Conservation (phyloP, 2,113 vertebrate species). For the Podarcis cretensis region DNA sequence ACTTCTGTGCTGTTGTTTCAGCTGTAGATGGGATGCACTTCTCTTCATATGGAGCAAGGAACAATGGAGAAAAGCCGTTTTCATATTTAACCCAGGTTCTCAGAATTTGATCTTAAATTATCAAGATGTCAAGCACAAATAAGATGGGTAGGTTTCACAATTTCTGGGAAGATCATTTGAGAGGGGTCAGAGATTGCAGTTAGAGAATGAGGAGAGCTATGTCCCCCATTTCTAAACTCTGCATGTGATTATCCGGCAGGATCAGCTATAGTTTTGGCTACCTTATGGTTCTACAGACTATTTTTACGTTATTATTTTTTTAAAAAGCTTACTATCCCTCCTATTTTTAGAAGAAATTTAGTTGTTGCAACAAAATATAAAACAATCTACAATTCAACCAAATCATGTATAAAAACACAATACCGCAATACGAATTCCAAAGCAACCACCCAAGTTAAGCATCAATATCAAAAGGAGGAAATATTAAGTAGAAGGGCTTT, state of each 20-base stretch:
- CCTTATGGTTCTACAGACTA: neutral
- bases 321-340: no score
- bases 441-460: no score
- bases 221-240: neutral
- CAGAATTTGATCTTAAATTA: neutral
- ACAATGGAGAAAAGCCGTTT: neutral
- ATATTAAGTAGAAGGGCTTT: no score
- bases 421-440: no score
- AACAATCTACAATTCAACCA: no score
- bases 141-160: no score
- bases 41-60: neutral
- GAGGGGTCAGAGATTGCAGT: neutral
- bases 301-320: neutral
- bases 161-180: neutral
- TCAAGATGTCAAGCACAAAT: neutral
- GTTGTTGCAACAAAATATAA: no score
- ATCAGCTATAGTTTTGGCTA: neutral
- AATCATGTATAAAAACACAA: no score
- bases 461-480: no score
- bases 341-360: no score
- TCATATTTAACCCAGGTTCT: no score
- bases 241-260: neutral
- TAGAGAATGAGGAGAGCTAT: neutral
- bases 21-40: neutral
- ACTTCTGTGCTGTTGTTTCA: no score